Percentiles rank a stretch among this genome's conserved stretches.
Evolutionary conservation across 2,113 vertebrate species (phyloP).

Genomic region (Pristiophorus japonicus): DNA sequence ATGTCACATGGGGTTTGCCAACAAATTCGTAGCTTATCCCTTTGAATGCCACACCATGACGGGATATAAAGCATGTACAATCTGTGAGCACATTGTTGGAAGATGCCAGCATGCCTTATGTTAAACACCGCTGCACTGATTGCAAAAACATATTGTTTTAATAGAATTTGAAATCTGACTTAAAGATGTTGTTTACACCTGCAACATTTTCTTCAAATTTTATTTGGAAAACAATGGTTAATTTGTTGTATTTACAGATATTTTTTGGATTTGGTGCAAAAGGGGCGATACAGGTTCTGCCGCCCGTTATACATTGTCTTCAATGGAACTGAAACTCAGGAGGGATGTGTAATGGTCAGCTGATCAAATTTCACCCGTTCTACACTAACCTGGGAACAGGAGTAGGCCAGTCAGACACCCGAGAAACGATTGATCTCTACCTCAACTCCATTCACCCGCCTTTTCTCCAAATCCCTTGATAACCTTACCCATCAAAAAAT

Average conservation of each 20-base stretch:
- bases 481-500: background rate
- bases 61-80: background rate
- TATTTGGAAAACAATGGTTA: no score
- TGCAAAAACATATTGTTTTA: no score
- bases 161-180: no score
- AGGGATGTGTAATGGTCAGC: background rate
- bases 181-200: no score
- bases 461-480: background rate
- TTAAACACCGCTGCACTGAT: background rate
- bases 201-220: no score
- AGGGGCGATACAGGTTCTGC: background rate
- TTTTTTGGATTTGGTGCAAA: background rate
- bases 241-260: no score
- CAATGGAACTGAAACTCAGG: background rate
- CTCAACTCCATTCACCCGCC: background rate
- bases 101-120: background rate
- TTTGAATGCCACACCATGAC: background rate
- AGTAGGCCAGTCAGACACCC: background rate
- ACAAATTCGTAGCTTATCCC: background rate
- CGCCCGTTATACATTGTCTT: background rate
- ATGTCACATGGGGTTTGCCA: background rate
- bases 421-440: no score
- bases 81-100: background rate
- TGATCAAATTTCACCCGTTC: background rate
- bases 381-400: background rate